These are phyloP conservation scores for Python bivittatus DNA, from an alignment of 2,113 vertebrate genomes.

Conservation along the genomic window DNA sequence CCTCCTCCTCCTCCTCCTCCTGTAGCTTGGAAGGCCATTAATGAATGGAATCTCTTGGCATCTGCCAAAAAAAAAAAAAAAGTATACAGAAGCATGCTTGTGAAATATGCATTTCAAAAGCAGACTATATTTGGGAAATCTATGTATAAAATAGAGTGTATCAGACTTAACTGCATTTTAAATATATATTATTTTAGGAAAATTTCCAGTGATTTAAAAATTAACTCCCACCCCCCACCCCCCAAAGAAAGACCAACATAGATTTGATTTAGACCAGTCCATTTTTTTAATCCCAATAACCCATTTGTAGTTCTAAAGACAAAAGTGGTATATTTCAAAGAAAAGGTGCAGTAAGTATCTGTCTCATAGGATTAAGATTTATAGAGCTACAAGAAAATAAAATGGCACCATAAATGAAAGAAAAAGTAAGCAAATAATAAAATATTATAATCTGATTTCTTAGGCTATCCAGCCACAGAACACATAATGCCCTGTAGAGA, in stretches of 20 bases:
- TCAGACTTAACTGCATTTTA: neutral
- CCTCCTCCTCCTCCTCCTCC: neutral
- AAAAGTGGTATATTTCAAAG: neutral
- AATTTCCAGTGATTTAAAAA: neutral
- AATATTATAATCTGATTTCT: neutral
- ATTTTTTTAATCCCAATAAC: neutral
- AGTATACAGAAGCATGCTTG: too few species aligned
- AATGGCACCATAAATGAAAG: neutral
- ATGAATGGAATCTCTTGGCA: too few species aligned
- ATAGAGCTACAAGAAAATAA: too few species aligned
- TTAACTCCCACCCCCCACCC: too few species aligned
- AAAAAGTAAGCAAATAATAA: neutral
- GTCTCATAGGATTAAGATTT: neutral
- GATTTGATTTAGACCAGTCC: neutral
- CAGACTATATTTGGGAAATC: neutral
- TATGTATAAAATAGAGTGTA: neutral
- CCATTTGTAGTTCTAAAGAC: neutral
- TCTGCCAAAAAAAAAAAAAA: too few species aligned
- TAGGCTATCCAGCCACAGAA: neutral
- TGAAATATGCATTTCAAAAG: neutral
- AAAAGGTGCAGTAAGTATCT: neutral
- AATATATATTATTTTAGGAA: neutral
- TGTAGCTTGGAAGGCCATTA: too few species aligned
- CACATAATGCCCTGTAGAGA: neutral
- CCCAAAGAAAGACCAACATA: neutral